Evolutionary conservation across 37 sponge, comb jelly and placozoan genomes (phyloP), one percentile per base, ranked within the genome.

Genomic region (Mnemiopsis leidyi): DNA sequence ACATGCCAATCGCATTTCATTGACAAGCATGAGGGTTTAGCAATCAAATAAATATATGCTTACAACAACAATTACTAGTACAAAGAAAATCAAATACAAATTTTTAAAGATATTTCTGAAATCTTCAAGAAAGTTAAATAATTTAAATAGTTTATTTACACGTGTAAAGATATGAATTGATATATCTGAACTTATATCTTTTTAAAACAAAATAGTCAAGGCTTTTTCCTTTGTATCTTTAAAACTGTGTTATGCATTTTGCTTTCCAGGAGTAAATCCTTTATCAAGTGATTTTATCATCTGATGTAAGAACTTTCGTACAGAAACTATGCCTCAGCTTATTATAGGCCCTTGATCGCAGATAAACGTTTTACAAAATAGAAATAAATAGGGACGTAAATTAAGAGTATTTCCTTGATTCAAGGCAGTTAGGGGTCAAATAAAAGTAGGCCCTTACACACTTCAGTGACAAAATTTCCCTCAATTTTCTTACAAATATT

Each of bases 401-500:
- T 18, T 48, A 18, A 48, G 61, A 69, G 29, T 69, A n/a, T 16
- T 1, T 69, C 73, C 73, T 69, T 69, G 73, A 69, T 69, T 69
- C 73, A 69, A 69, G 73, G 73, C 29, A 69, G 73, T 69, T 69
- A 69, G 73, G 73, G 73, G 73, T 48, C 61, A 5, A 48, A 23
- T 69, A 3, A 3, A 23, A 28, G 73, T 3, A 3, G 73, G 2
- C 24, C 21, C n/a, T 25, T 69, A 2, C 24, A 69, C n/a, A 69
- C 73, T 28, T 69, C 73, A 21, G 24, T 69, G 24, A 25, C 29
- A 69, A 69, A n/a, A n/a, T n/a, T n/a, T n/a, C n/a, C n/a, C n/a
- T n/a, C n/a, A n/a, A n/a, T n/a, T n/a, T n/a, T n/a, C n/a, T n/a
- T n/a, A n/a, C n/a, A n/a, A n/a, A n/a, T n/a, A n/a, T n/a, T n/a